Base-by-base conservation (phyloP, 2,113 vertebrate genomes). In the Paracanthobrama guichenoti region DNA sequence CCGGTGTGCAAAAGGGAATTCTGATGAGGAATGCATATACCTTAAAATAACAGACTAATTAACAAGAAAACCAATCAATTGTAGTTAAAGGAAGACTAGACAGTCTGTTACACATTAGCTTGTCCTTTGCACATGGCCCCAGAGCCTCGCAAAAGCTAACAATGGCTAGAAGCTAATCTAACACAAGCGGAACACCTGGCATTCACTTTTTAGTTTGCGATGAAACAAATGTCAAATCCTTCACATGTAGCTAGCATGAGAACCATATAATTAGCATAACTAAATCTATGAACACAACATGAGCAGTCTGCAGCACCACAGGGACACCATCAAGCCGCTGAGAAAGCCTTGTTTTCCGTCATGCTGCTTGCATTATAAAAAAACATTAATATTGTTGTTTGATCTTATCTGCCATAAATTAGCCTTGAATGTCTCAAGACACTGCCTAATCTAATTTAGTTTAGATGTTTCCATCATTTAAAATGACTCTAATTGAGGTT, bases 91-190 rank as follows among this genome's bases (percentile, higher is more conserved):
- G 11, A 3, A 59, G 46, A 75, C 48, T 2, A 74, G 72, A 50
- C 10, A 67, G 64, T 60, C 55, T 69, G 79, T 57, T 55, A 88
- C 31, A 88, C 48, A 85, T 84, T 86, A 85, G 46, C 85, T 78
- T 35, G n/a, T 14, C 13, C 24, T 72, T 24, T 84, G 10, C 14
- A 46, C 57, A 57, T 20, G 50, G 83, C 31, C 46, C 10, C 20
- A 75, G 7, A 64, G 46, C 26, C 48, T 53, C 73, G 10, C 73
- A 31, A 75, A 59, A 75, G 35, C 35, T 13, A 77, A 85, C 86
- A 28, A 48, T 66, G n/a, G 79, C 67, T 48, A 69, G 28, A 71
- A n/a, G 5, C 67, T n/a, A n/a, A n/a, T n/a, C n/a, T n/a, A 53
- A 69, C 20, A 67, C 59, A 28, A 64, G n/a, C 14, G 26, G 50